A percentile compares a stretch with the other conserved stretches of the same genome.
These are phyloP conservation scores for Elaphurus davidianus DNA, from an alignment of 2,113 vertebrate genomes.

Conservation along the genomic window DNA sequence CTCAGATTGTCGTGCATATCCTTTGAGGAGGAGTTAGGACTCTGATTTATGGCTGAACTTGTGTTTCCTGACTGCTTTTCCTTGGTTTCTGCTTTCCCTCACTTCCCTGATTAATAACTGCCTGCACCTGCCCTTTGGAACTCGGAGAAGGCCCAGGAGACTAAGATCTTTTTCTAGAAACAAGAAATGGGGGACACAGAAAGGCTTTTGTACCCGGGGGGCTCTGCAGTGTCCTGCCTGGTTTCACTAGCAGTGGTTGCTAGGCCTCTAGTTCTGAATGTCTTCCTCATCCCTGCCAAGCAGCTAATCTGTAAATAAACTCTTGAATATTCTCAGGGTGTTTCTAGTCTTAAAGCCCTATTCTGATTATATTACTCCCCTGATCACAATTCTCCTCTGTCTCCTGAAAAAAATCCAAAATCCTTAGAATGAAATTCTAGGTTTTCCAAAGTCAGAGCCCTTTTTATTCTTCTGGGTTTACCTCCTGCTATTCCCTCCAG, in stretches of 20 bases:
- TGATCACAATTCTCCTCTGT: not conserved
- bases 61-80: not conserved
- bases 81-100: not conserved
- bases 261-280: not conserved
- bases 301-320: not conserved
- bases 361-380: not conserved
- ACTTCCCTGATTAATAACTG: not conserved
- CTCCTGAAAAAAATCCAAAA: not conserved
- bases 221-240: not conserved
- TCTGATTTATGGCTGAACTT: not conserved
- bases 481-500: not conserved
- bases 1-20: not conserved
- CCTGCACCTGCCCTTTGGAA: not conserved
- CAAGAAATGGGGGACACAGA: not conserved
- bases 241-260: not conserved
- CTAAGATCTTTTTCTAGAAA: not conserved
- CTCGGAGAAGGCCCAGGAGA: not conserved
- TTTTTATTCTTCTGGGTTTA: not conserved
- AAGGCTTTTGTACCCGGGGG: not conserved
- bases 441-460: not conserved
- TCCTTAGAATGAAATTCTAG: not conserved
- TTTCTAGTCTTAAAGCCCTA: not conserved
- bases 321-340: not conserved
- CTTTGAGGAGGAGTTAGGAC: not conserved
- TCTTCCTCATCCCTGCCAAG: not conserved